These are phyloP conservation scores for Drosophila acutilabella DNA, from an alignment of 2,888 invertebrate genomes.

Conservation along the genomic window DNA sequence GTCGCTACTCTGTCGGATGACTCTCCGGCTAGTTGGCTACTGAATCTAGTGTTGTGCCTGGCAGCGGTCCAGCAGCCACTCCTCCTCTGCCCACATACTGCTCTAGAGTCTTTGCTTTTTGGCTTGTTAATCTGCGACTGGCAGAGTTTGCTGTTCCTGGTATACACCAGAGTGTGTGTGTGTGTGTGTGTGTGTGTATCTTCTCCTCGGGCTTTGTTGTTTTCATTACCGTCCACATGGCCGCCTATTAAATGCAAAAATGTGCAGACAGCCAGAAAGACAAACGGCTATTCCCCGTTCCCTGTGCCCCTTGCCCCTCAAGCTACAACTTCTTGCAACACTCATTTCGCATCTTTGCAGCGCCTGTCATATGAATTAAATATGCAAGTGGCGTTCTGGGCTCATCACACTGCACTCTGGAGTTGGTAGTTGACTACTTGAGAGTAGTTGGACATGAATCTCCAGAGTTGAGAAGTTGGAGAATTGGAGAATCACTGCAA, in stretches of 20 bases:
- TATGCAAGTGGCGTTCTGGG: constrained; percentile 65
- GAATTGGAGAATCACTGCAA: constrained; percentile 5
- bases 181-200: constrained; percentile 15
- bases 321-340: neutral
- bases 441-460: constrained; percentile 3
- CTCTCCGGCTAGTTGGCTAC: constrained; percentile 38
- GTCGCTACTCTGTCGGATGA: constrained; percentile 37
- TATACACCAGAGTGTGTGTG: constrained; percentile 1
- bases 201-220: constrained; percentile 74
- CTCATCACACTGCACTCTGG: constrained; percentile 28
- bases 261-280: constrained; percentile 77
- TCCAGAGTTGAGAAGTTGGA: constrained; percentile 2
- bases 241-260: constrained; percentile 76
- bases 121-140: constrained; percentile 77
- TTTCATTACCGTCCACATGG: constrained; percentile 78
- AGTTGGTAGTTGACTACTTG: neutral
- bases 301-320: neutral
- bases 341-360: constrained; percentile 43
- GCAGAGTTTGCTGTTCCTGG: constrained; percentile 45
- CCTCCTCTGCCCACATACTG: neutral
- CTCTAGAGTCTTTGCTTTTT: constrained; percentile 71
- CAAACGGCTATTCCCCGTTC: constrained; percentile 52
- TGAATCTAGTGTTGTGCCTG: constrained; percentile 45
- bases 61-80: constrained; percentile 67
- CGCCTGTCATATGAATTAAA: constrained; percentile 73